A percentile compares a stretch with the other conserved stretches of the same genome.
phyloP scores from a whole-genome alignment of 1,140 invertebrate species.

The Pantala flavescens region DNA sequence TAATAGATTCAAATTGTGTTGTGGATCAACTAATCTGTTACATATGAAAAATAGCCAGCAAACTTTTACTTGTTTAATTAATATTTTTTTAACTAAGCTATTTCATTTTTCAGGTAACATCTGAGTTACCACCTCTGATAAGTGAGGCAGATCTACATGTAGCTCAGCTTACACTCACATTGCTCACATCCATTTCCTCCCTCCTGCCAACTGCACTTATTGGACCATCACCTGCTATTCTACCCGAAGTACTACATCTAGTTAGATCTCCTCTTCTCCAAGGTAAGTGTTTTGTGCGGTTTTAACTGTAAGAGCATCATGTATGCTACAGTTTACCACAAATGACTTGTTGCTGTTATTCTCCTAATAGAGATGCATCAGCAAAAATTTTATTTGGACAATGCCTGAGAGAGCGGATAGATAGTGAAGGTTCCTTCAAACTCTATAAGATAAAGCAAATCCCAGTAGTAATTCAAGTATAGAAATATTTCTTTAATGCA shows the following conservation, averaged over 20 bases:
- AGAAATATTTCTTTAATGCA: too few species aligned
- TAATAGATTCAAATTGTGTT: too few species aligned
- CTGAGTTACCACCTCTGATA: conserved; percentile 77
- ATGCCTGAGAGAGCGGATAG: too few species aligned
- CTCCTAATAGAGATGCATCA: too few species aligned
- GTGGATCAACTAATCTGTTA: too few species aligned
- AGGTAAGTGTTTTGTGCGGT: conserved; percentile 31
- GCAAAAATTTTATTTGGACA: too few species aligned
- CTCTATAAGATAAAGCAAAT: too few species aligned
- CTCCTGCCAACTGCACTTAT: conserved; percentile 53
- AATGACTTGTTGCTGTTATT: conserved; percentile 16
- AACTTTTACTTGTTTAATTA: too few species aligned
- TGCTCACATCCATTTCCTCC: conserved; percentile 64
- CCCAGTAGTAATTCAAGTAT: too few species aligned
- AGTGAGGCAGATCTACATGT: conserved; percentile 93
- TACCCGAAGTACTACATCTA: conserved; percentile 76
- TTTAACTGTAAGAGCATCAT: conserved; percentile 14
- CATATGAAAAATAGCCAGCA: too few species aligned
- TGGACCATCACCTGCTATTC: conserved; percentile 44
- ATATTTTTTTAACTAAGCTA: too few species aligned
- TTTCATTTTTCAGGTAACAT: neutral
- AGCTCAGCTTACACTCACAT: conserved; percentile 74
- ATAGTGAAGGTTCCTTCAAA: too few species aligned
- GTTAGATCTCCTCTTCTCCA: conserved; percentile 85
- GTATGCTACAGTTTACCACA: conserved; percentile 11